phyloP scores from a whole-genome alignment of 1,140 invertebrate genomes.

The Eupristina koningsbergeri region DNA sequence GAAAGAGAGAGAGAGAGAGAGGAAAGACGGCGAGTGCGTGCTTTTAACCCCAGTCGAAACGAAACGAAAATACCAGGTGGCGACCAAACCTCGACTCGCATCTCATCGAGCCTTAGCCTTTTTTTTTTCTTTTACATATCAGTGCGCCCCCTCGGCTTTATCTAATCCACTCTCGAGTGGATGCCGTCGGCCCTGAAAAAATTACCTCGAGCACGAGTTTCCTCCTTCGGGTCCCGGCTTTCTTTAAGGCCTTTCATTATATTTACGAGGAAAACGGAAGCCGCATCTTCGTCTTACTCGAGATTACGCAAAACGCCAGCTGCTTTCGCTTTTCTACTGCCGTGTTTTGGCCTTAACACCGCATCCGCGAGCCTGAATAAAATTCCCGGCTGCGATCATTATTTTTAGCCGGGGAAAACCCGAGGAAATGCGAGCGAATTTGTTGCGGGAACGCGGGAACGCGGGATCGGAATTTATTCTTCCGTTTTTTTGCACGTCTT shows the following conservation, averaged over 20 bases:
- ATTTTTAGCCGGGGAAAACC: no score
- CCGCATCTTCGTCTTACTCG: not conserved
- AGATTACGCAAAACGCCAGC: constrained; percentile 3
- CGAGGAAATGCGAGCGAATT: no score
- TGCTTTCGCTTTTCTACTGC: not conserved
- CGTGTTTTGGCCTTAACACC: not conserved
- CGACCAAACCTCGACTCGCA: constrained; percentile 34
- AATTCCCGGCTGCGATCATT: no score
- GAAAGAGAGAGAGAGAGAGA: not conserved
- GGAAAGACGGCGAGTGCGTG: not conserved
- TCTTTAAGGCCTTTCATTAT: not conserved
- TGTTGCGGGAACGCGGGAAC: no score
- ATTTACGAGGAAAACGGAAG: constrained; percentile 8
- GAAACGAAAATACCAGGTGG: constrained; percentile 42
- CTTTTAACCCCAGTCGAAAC: constrained; percentile 2
- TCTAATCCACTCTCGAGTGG: constrained; percentile 41
- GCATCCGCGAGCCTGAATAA: not conserved
- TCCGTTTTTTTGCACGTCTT: no score
- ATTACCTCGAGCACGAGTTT: constrained; percentile 26
- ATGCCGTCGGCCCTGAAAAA: constrained; percentile 23
- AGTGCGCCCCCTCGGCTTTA: constrained; percentile 4
- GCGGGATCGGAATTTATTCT: no score
- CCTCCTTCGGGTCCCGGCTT: not conserved
- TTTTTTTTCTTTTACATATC: constrained; percentile 21
- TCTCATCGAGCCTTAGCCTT: constrained; percentile 10